Evolutionary conservation across 2,888 invertebrate species (phyloP).

Genomic region (Rhagonycha fulva): DNA sequence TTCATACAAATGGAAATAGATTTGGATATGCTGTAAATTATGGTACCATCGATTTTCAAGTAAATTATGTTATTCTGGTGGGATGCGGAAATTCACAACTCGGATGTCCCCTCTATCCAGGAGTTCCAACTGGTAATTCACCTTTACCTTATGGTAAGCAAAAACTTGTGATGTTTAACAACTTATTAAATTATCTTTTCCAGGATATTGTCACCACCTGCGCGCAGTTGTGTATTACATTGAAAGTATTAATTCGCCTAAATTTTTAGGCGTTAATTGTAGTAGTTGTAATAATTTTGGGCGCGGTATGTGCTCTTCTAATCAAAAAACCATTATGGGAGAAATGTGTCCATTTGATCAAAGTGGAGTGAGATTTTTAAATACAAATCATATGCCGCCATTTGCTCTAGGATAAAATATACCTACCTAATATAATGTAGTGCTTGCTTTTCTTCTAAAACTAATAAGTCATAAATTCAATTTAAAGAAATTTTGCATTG

Average conservation of each 20-base stretch:
- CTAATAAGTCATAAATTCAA: no score
- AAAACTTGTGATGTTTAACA: background rate
- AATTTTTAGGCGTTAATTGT: conserved; percentile 34
- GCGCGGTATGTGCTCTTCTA: background rate
- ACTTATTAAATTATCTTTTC: background rate
- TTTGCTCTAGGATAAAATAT: background rate
- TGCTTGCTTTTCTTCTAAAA: no score
- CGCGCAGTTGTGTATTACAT: background rate
- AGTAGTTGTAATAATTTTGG: background rate
- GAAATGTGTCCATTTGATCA: background rate
- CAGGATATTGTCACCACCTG: background rate
- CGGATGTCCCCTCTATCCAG: background rate
- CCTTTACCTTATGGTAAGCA: background rate
- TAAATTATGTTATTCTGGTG: background rate
- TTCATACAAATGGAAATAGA: background rate
- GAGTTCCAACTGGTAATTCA: background rate
- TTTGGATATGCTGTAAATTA: background rate
- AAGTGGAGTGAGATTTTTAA: background rate
- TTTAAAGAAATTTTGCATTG: no score
- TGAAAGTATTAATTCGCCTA: background rate
- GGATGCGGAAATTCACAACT: background rate
- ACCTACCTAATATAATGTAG: background rate
- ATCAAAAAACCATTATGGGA: background rate
- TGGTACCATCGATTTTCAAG: background rate
- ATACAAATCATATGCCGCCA: background rate